phyloP scores from a whole-genome alignment of 2,888 invertebrate genomes.

The Phortica magna region DNA sequence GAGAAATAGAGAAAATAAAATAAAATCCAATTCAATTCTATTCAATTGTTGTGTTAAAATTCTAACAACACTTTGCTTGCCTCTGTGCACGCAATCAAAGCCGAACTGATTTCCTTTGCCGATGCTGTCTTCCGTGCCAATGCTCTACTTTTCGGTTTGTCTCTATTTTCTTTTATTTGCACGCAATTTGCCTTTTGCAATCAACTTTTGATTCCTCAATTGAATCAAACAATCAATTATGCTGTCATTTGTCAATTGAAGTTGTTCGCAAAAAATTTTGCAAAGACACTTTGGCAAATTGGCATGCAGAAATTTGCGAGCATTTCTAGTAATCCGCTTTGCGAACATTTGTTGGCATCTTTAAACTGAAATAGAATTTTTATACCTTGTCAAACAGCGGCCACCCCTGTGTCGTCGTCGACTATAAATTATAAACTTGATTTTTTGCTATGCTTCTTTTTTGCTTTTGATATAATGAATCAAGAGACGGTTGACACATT shows the following conservation, averaged over 20 bases:
- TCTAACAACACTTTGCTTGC: not conserved
- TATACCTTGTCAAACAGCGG: not conserved
- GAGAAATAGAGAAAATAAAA: not conserved
- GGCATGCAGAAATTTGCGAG: not conserved
- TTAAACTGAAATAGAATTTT: not conserved
- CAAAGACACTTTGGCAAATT: constrained; percentile 22
- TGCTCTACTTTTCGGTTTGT: not conserved
- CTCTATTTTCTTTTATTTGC: not conserved
- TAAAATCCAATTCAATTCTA: constrained; percentile 4
- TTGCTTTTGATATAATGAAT: constrained; percentile 10
- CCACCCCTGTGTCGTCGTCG: not conserved
- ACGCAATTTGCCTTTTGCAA: constrained; percentile 35
- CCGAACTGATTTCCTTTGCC: constrained; percentile 16
- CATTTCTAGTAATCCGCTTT: not conserved
- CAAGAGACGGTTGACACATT: constrained; percentile 17
- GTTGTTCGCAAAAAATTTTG: constrained; percentile 7
- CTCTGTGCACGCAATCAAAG: constrained; percentile 7
- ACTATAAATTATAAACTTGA: constrained; percentile 25
- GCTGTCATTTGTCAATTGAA: constrained; percentile 56
- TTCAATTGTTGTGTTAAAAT: not conserved
- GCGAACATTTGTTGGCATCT: not conserved
- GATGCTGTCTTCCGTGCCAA: not conserved
- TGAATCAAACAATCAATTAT: constrained; percentile 72
- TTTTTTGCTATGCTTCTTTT: not conserved
- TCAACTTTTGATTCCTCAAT: constrained; percentile 65